Percentiles rank a stretch among this genome's conserved stretches.
Evolutionary conservation across 2,888 invertebrate species (phyloP).

Genomic region (Caradrina kadenii): DNA sequence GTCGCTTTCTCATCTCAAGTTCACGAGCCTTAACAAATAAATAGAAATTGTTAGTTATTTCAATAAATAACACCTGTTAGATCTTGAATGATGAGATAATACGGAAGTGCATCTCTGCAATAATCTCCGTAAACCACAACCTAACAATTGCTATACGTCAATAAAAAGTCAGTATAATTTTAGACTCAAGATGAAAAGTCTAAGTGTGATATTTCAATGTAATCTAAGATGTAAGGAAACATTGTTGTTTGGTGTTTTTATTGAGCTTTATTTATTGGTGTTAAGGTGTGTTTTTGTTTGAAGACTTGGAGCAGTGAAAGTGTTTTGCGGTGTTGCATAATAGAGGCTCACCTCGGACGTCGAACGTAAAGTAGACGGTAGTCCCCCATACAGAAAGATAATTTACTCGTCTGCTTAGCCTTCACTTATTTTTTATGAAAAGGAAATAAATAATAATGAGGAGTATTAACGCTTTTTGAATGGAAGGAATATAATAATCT

Average conservation of each 20-base stretch:
- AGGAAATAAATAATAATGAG: background rate
- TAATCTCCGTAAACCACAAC: conserved; percentile 56
- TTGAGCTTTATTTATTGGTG: conserved; percentile 23
- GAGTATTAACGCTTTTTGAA: background rate
- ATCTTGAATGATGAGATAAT: conserved; percentile 44
- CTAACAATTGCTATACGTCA: conserved; percentile 39
- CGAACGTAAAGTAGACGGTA: conserved; percentile 68
- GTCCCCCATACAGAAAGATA: conserved; percentile 65
- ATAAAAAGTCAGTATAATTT: conserved; percentile 41
- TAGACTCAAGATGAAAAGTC: conserved; percentile 42
- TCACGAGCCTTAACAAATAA: conserved; percentile 28
- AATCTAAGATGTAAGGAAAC: conserved; percentile 56
- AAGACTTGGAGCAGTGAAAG: conserved; percentile 81
- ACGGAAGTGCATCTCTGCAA: conserved; percentile 65
- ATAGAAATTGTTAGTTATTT: conserved; percentile 45
- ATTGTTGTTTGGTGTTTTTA: background rate
- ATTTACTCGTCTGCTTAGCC: conserved; percentile 43
- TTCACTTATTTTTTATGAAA: background rate
- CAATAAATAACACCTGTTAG: conserved; percentile 37
- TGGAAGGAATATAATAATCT: background rate
- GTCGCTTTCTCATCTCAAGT: conserved; percentile 19
- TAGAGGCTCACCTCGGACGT: conserved; percentile 78
- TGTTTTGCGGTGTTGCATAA: conserved; percentile 82
- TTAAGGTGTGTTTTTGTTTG: conserved; percentile 71
- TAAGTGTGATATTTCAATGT: conserved; percentile 54